Evolutionary conservation across 2,113 vertebrate genomes (phyloP).

Genomic region (Elephas maximus): DNA sequence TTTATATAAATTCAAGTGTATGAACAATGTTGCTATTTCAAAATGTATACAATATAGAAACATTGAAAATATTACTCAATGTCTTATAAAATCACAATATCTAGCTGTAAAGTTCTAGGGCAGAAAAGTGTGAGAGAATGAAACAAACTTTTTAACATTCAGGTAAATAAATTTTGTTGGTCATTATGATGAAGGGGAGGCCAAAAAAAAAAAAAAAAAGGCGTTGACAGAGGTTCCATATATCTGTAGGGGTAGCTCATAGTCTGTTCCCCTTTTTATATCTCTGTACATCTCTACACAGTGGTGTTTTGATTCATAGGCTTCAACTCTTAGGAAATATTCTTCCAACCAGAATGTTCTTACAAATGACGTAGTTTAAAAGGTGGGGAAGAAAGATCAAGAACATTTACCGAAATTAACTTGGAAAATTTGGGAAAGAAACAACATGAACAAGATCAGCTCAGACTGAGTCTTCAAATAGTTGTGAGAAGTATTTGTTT

Average conservation of each 20-base stretch:
- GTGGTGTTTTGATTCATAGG: neutral
- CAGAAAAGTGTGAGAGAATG: neutral
- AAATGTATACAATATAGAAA: neutral
- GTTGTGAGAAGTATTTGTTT: neutral
- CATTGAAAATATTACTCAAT: conserved; percentile 20
- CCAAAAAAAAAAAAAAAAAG: neutral
- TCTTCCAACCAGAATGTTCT: conserved; percentile 10
- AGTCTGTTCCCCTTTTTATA: neutral
- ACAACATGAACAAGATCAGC: neutral
- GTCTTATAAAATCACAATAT: neutral
- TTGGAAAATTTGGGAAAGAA: neutral
- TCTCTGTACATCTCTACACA: neutral
- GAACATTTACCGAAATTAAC: neutral
- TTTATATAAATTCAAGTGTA: conserved; percentile 54
- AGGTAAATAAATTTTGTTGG: conserved; percentile 16
- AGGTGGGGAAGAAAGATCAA: neutral
- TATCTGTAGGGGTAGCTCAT: neutral
- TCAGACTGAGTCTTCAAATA: conserved; percentile 11
- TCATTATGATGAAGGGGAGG: neutral
- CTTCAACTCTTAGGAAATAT: neutral
- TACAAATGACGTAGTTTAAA: conserved; percentile 21
- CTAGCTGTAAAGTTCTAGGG: conserved; percentile 25
- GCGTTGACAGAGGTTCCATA: fast-evolving
- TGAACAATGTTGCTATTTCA: conserved; percentile 35
- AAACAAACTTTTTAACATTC: neutral